These are phyloP conservation scores for Neoaliturus tenellus DNA, from an alignment of 2,888 invertebrate species.

Conservation along the genomic window DNA sequence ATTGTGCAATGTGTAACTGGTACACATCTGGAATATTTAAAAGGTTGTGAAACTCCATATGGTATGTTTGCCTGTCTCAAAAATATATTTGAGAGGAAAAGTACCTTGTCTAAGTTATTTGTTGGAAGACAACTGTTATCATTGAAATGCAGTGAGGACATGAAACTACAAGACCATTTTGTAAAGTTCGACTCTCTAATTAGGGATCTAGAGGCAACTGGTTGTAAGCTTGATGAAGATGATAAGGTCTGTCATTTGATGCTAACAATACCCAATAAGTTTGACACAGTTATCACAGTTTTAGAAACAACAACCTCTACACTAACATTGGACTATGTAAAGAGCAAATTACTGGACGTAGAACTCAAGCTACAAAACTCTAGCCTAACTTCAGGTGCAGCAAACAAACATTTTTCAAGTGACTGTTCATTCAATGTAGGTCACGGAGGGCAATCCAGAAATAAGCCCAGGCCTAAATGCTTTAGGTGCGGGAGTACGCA, in stretches of 20 bases:
- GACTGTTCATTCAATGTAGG: slow-evolving; percentile 10
- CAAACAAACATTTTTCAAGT: background rate
- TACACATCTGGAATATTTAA: no score
- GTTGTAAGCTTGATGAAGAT: slow-evolving; percentile 51
- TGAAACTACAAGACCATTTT: no score
- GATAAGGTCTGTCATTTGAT: slow-evolving; percentile 55
- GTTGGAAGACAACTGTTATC: no score
- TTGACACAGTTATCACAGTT: slow-evolving; percentile 53
- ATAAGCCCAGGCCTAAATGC: background rate
- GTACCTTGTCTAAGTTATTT: no score
- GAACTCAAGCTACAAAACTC: slow-evolving; percentile 44
- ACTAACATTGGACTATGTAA: slow-evolving; percentile 56
- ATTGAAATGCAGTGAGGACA: no score
- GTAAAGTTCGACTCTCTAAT: no score
- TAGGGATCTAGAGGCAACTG: slow-evolving; percentile 40
- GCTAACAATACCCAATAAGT: slow-evolving; percentile 47
- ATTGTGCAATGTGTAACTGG: no score
- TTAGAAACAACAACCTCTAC: slow-evolving; percentile 50
- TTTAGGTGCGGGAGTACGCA: slow-evolving; percentile 11
- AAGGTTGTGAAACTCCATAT: no score
- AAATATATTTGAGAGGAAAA: no score
- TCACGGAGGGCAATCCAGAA: background rate
- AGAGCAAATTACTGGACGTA: slow-evolving; percentile 43
- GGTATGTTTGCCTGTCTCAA: no score
- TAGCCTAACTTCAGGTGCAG: background rate